Evolutionary conservation across 2,888 invertebrate genomes (phyloP).

Genomic region (Seira sanloemensis): DNA sequence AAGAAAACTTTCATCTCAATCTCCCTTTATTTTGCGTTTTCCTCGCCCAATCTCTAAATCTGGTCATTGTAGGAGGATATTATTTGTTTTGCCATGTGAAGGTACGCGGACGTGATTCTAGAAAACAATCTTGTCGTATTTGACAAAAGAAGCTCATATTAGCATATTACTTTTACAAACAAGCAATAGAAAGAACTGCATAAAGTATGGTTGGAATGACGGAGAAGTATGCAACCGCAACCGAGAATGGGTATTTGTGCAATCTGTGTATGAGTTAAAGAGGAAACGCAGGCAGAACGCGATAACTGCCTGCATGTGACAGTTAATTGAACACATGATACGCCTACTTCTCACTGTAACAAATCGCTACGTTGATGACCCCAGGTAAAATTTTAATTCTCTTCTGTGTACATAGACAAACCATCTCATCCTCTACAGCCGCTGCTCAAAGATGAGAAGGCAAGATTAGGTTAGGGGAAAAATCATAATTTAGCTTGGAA

Average conservation of each 20-base stretch:
- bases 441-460: too few relatives aligned
- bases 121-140: slow-evolving; percentile 11
- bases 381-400: slow-evolving; percentile 34
- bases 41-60: slow-evolving; percentile 33
- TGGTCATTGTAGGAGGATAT: slow-evolving; percentile 35
- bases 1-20: slow-evolving; percentile 38
- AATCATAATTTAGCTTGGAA: background rate
- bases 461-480: background rate
- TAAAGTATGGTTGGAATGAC: background rate
- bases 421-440: background rate
- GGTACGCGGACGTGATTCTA: slow-evolving; percentile 42
- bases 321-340: slow-evolving; percentile 20
- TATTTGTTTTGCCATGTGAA: slow-evolving; percentile 48
- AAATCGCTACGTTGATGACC: slow-evolving; percentile 26
- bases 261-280: background rate
- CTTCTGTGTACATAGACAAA: background rate
- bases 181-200: background rate
- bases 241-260: background rate
- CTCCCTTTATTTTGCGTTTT: too few relatives aligned
- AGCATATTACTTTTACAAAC: background rate
- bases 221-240: background rate
- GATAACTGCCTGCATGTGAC: slow-evolving; percentile 11
- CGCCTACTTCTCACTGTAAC: slow-evolving; percentile 13
- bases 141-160: too few relatives aligned
- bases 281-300: background rate